phyloP scores from a whole-genome alignment of 1,140 invertebrate genomes.

The Probaryconus sp. region DNA sequence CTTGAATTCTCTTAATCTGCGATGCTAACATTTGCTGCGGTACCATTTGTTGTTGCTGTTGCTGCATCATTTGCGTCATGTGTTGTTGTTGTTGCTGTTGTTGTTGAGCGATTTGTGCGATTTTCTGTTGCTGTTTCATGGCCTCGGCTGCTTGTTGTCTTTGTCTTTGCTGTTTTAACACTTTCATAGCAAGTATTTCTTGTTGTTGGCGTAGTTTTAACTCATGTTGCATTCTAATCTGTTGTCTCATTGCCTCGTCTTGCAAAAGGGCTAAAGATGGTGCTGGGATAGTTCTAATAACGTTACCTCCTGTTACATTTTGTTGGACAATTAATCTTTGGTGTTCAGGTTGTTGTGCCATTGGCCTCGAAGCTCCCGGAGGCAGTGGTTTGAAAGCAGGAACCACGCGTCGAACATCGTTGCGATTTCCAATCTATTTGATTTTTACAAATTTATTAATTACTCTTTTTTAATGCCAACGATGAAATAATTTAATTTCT shows the following conservation, averaged over 20 bases:
- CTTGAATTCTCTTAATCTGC: conserved; percentile 73
- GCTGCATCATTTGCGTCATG: conserved; percentile 51
- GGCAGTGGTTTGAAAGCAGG: conserved; percentile 88
- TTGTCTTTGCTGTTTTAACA: conserved; percentile 76
- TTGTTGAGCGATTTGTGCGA: too few relatives aligned
- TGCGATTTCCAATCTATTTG: conserved; percentile 36
- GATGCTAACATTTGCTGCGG: conserved; percentile 67
- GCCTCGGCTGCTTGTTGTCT: conserved; percentile 75
- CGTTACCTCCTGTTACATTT: conserved; percentile 57
- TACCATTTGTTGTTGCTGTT: conserved; percentile 70
- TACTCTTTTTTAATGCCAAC: conserved; percentile 2
- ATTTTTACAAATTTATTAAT: conserved; percentile 2
- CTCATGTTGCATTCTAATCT: conserved; percentile 71
- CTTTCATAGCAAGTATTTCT: conserved; percentile 67
- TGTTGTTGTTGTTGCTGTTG: conserved; percentile 73
- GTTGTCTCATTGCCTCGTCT: conserved; percentile 68
- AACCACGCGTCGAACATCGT: conserved; percentile 68
- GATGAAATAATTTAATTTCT: too few relatives aligned
- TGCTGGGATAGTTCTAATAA: conserved; percentile 67
- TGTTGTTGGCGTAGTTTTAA: conserved; percentile 69
- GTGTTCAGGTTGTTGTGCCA: conserved; percentile 77
- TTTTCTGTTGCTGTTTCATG: conserved; percentile 71
- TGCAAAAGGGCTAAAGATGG: conserved; percentile 70
- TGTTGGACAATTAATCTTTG: conserved; percentile 73
- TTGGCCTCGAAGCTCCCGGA: conserved; percentile 78